Evolutionary conservation across 2,888 invertebrate species (phyloP).

Genomic region (Nephrotoma appendiculata): DNA sequence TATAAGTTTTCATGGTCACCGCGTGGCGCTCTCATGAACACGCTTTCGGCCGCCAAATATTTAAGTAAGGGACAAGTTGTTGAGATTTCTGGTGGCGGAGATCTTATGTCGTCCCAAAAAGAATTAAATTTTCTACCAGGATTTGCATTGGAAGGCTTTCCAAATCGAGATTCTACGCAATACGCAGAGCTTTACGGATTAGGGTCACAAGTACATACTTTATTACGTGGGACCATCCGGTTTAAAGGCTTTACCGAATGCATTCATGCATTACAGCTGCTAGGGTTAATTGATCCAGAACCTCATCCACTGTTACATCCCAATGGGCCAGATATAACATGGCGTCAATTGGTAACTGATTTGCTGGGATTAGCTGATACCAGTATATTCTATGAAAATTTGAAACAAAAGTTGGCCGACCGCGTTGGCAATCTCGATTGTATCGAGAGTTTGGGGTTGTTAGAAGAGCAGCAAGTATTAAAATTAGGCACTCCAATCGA

Average conservation of each 20-base stretch:
- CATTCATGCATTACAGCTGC: constrained; percentile 69
- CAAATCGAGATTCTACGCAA: constrained; percentile 87
- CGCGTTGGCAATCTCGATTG: constrained; percentile 62
- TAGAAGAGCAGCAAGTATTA: constrained; percentile 66
- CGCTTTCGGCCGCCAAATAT: constrained; percentile 79
- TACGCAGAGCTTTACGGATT: constrained; percentile 84
- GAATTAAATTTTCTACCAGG: constrained; percentile 87
- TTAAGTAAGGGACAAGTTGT: constrained; percentile 69
- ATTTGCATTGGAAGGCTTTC: constrained; percentile 90
- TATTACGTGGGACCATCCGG: constrained; percentile 86
- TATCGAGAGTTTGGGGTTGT: constrained; percentile 73
- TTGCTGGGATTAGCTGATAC: constrained; percentile 68
- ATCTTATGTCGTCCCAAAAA: constrained; percentile 68
- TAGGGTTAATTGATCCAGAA: constrained; percentile 77
- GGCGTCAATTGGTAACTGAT: constrained; percentile 81
- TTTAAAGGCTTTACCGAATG: constrained; percentile 85
- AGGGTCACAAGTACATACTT: constrained; percentile 64
- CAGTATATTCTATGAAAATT: constrained; percentile 85
- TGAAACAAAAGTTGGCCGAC: constrained; percentile 71
- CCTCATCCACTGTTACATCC: constrained; percentile 85
- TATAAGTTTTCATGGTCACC: constrained; percentile 98
- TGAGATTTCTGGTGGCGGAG: constrained; percentile 79
- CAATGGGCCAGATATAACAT: constrained; percentile 89
- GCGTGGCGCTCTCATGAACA: constrained; percentile 79
- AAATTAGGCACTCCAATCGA: constrained; percentile 83